Evolutionary conservation across 2,888 invertebrate species (phyloP), one percentile per base, ranked within the genome.

Genomic region (Leptinotarsa rubiginosa): DNA sequence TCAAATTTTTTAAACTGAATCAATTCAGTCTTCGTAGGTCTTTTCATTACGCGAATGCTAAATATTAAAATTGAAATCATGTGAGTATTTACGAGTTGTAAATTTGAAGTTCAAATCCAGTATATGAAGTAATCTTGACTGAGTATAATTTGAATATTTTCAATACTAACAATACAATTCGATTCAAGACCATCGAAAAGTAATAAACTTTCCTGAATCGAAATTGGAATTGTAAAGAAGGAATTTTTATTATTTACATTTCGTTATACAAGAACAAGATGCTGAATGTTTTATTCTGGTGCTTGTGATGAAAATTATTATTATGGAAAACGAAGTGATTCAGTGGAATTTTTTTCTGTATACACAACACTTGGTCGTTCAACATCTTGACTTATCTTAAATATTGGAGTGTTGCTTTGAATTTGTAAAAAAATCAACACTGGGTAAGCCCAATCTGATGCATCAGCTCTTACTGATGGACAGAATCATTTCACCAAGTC

Each of bases 61-160:
- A 31, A 62, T 62, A 62, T 7, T 7, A 0, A 62, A 31, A 41
- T 7, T 16, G 10, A 62, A 31, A 31, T 41, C 31, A 16, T 62
- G 62, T 31, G 62, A 31, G 31, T 62, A 31, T 31, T 62, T 15
- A 31, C 10, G 22, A 18, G 20, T 56, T 22, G 20, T 22, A 15
- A 16, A 15, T 22, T 56, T 13, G 54, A 56, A 13, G 20, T 56
- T 20, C 12, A 22, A 56, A 18, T 56, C 20, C 15, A 56, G 56
- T 20, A 22, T 22, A 56, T 25, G 15, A 56, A 62, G 41, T n/a
- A 62, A 25, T 41, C 25, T 62, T 31, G 41, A 41, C 31, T 62
- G 16, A 62, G 31, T 62, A 41, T 41, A n/a, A 59, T 62, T 62
- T 16, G 31, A 62, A 62, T 62, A 62, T 62, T 18, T 62, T 62